Conservation (phyloP, 2,113 vertebrate genomes). For the Cyanoliseus patagonus region DNA sequence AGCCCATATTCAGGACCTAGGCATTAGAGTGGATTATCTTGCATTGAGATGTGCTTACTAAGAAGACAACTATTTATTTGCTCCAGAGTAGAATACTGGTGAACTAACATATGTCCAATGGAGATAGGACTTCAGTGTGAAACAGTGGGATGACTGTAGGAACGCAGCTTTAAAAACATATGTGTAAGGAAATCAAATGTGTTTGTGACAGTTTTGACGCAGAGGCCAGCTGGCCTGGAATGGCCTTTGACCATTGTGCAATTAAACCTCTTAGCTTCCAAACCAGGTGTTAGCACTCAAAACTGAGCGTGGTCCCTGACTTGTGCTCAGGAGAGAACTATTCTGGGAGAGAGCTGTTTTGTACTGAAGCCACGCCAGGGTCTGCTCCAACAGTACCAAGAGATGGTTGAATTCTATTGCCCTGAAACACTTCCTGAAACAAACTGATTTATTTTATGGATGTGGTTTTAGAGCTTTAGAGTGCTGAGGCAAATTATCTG, state of each 20-base stretch:
- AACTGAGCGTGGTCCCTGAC: neutral
- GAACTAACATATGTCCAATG: neutral
- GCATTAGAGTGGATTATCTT: neutral
- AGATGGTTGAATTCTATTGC: neutral
- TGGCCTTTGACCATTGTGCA: neutral
- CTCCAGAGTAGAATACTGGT: neutral
- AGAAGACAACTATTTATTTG: neutral
- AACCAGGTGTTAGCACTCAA: slow-evolving; percentile 19
- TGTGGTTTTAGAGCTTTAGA: neutral
- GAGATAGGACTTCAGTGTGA: neutral
- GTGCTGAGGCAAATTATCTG: neutral
- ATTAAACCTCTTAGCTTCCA: neutral
- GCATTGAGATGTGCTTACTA: neutral
- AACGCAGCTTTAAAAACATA: neutral
- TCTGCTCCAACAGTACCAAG: neutral
- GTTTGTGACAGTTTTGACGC: neutral
- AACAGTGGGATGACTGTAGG: neutral
- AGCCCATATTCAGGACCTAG: neutral
- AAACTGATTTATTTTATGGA: neutral
- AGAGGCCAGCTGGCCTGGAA: neutral
- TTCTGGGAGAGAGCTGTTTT: neutral
- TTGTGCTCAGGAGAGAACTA: neutral
- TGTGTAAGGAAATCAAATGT: neutral
- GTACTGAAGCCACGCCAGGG: neutral
- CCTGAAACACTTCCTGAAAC: neutral